These are phyloP conservation scores for Melipona quadrifasciata DNA, from an alignment of 1,140 invertebrate species.

Conservation along the genomic window DNA sequence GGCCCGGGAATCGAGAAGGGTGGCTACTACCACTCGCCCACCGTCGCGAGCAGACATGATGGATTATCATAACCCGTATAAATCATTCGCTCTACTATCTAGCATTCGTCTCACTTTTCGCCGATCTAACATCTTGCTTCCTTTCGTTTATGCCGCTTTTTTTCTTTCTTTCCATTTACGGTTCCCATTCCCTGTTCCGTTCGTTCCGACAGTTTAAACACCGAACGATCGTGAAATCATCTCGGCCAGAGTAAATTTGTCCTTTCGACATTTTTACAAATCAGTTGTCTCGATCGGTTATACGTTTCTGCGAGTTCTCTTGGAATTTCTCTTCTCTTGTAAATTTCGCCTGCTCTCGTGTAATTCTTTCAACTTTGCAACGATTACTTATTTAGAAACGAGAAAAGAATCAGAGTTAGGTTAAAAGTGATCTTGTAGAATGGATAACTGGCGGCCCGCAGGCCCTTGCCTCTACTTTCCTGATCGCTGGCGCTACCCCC, in stretches of 20 bases:
- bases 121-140: neutral
- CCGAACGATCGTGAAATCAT: neutral
- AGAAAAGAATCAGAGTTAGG: neutral
- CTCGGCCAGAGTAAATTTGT: neutral
- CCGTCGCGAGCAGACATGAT: slow-evolving; percentile 29
- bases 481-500: too few relatives aligned
- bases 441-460: neutral
- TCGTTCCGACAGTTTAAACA: neutral
- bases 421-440: neutral
- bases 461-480: too few relatives aligned
- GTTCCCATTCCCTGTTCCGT: neutral
- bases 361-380: neutral
- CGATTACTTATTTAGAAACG: neutral
- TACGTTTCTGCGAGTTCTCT: neutral
- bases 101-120: slow-evolving; percentile 18
- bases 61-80: slow-evolving; percentile 53
- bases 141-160: neutral
- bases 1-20: slow-evolving; percentile 2
- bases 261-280: neutral
- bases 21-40: slow-evolving; percentile 18
- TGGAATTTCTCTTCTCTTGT: neutral
- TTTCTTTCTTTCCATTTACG: neutral
- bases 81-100: slow-evolving; percentile 45
- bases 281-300: neutral
- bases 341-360: neutral